phyloP scores from a whole-genome alignment of 2,797 vertebrate species.

The Hylomyscus alleni region DNA sequence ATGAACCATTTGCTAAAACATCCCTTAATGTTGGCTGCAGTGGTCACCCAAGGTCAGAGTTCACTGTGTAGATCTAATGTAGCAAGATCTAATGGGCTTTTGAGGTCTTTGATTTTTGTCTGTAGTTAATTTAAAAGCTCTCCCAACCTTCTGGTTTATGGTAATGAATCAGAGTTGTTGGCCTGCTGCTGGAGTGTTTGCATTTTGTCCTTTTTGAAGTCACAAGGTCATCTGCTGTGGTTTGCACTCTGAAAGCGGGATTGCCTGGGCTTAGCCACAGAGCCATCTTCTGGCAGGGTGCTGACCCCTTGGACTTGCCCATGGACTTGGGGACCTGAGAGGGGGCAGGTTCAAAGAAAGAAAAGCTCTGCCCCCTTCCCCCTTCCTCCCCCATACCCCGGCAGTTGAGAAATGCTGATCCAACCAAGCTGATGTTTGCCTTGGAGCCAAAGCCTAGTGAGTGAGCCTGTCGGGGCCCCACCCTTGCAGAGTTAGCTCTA shows the following conservation, averaged over 20 bases:
- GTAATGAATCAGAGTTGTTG: not conserved
- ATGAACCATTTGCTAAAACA: not conserved
- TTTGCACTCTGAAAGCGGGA: not conserved
- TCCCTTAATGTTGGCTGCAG: not conserved
- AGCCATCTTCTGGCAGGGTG: not conserved
- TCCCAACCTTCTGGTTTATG: constrained; percentile 13
- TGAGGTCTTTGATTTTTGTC: constrained; percentile 31
- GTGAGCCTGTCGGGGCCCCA: not conserved
- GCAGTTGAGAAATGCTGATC: constrained; percentile 51
- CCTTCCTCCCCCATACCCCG: not conserved
- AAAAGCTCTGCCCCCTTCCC: not conserved
- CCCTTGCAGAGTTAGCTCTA: not conserved
- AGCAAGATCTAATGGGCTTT: not conserved
- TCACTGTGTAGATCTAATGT: not conserved
- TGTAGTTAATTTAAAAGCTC: constrained; percentile 39
- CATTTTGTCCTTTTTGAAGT: constrained; percentile 7
- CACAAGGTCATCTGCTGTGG: not conserved
- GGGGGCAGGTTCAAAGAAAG: not conserved
- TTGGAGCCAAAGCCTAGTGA: not conserved
- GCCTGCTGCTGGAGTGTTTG: not conserved
- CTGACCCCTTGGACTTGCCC: not conserved
- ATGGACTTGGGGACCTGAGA: not conserved
- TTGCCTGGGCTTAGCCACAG: not conserved
- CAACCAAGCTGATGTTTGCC: not conserved
- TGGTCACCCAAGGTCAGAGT: not conserved